A percentile compares a stretch with the other conserved stretches of the same genome.
phyloP scores from a whole-genome alignment of 2,888 invertebrate genomes.

The Drosophila mulleri region DNA sequence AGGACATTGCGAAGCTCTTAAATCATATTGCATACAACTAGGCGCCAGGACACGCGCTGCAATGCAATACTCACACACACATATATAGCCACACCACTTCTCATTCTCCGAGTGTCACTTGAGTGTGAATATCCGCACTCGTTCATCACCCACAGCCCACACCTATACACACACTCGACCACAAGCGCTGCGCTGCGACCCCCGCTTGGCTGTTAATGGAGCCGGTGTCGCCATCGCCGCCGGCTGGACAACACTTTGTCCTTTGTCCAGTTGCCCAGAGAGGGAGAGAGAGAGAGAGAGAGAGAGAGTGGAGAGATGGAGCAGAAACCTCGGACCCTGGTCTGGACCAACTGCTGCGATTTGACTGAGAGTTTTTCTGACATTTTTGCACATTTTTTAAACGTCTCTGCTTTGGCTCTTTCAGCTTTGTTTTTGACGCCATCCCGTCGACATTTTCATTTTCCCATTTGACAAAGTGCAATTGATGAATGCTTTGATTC shows the following conservation, averaged over 20 bases:
- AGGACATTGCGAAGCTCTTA: slow-evolving; percentile 60
- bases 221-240: slow-evolving; percentile 72
- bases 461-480: slow-evolving; percentile 71
- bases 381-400: slow-evolving; percentile 76
- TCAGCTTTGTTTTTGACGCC: slow-evolving; percentile 56
- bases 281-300: neutral
- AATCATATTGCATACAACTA: slow-evolving; percentile 78
- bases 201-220: slow-evolving; percentile 64
- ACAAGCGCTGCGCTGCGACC: slow-evolving; percentile 28
- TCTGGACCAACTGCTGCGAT: slow-evolving; percentile 79
- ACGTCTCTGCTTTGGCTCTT: slow-evolving; percentile 32
- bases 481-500: slow-evolving; percentile 67
- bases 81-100: slow-evolving; percentile 1
- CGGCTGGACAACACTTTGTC: slow-evolving; percentile 74
- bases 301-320: neutral
- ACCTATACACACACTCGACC: slow-evolving; percentile 25
- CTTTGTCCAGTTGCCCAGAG: slow-evolving; percentile 40
- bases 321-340: slow-evolving; percentile 22
- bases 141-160: slow-evolving; percentile 56
- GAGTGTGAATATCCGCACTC: slow-evolving; percentile 77
- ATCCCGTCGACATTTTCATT: slow-evolving; percentile 60
- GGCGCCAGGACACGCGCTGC: slow-evolving; percentile 60
- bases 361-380: slow-evolving; percentile 81
- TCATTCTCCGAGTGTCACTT: slow-evolving; percentile 59
- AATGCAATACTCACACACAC: slow-evolving; percentile 53